Evolutionary conservation across 1,140 invertebrate species (phyloP), one percentile per base, ranked within the genome.

Genomic region (Drosophila kepulauana): DNA sequence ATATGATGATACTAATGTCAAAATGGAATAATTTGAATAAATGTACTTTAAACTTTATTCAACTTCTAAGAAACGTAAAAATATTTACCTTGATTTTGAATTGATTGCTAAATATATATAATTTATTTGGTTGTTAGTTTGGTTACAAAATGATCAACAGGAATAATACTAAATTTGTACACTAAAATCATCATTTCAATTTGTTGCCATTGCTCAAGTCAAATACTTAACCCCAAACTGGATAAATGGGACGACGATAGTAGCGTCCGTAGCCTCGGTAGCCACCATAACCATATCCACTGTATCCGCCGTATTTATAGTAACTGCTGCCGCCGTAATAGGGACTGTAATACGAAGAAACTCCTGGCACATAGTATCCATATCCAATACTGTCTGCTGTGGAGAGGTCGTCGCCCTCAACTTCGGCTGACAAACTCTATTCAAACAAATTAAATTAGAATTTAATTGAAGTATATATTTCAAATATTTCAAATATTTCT

Each of bases 171-270:
- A 56, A 2, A 30, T 6, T 46, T 35, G 35, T 52, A 6, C 4
- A 41, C 41, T 57, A 49, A 8, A 41, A 38, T 25, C 35, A 10
- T 38, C 7, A 38, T 43, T 43, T 43, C 11, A 11, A 13, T 13
- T 13, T 43, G 3, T 43, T 43, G n/a, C 41, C 4, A n/a, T 43
- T 43, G 3, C 1, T 43, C 41, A 5, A 43, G 3, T 43, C 11
- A 2, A 43, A 43, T 43, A 6, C 5, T 45, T 25, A 86, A 5
- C 82, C 82, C 75, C 67, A 86, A 16, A 86, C 71, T 15, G 82
- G 82, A 54, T 86, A 86, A 45, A 86, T 86, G 28, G 78, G 72
- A 8, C 79, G 82, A 16, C 82, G 71, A 61, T 86, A 86, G 25
- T 61, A 79, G 8, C 71, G 54, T 33, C 78, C 62, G 25, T 76